Conservation (phyloP, 2,113 vertebrate genomes). For the Apteryx mantelli region DNA sequence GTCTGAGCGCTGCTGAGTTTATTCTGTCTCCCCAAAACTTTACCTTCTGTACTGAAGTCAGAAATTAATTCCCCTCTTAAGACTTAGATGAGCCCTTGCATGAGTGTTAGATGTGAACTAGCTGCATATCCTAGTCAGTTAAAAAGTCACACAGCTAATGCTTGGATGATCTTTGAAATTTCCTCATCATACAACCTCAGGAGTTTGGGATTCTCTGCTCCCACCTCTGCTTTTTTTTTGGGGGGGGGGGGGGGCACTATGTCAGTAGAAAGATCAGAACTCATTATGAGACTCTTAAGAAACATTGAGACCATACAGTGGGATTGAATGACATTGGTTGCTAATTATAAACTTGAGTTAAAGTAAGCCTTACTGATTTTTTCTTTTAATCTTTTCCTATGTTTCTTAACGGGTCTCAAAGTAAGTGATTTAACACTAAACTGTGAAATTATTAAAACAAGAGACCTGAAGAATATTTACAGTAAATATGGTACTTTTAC, state of each 20-base stretch:
- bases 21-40: background rate
- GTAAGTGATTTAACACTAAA: background rate
- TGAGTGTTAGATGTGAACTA: background rate
- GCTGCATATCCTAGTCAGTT: no score
- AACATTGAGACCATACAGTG: background rate
- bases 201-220: background rate
- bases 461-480: background rate
- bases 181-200: background rate
- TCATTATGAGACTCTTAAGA: fast-evolving
- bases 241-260: background rate
- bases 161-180: background rate
- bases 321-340: background rate
- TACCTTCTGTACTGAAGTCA: background rate
- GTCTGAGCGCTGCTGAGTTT: background rate
- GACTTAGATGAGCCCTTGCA: background rate
- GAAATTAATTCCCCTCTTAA: background rate
- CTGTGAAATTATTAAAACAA: background rate
- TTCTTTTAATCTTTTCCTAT: fast-evolving
- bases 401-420: background rate
- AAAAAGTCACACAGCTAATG: background rate
- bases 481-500: background rate
- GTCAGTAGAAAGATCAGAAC: background rate
- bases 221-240: background rate
- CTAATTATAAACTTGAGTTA: background rate
- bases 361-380: background rate